These are phyloP conservation scores for Sebastes kiyomatsui DNA, from an alignment of 2,797 vertebrate genomes.

Conservation along the genomic window DNA sequence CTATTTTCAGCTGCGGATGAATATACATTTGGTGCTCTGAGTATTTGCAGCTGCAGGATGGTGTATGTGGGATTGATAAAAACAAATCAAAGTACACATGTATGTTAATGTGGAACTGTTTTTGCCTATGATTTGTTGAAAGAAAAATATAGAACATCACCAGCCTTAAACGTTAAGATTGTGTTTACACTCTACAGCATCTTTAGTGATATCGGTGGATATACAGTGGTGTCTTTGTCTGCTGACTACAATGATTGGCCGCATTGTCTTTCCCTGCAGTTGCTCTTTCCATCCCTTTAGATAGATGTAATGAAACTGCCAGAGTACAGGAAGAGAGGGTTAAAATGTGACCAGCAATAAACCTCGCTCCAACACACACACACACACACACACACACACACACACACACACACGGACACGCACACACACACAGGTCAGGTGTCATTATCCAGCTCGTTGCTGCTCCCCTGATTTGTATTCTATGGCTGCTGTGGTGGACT, in stretches of 20 bases:
- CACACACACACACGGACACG: background rate
- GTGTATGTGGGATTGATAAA: background rate
- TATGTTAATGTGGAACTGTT: background rate
- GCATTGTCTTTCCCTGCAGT: background rate
- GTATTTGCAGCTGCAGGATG: background rate
- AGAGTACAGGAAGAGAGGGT: slow-evolving; percentile 51
- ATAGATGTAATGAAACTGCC: slow-evolving; percentile 48
- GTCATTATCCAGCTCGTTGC: slow-evolving; percentile 46
- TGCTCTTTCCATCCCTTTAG: slow-evolving; percentile 4
- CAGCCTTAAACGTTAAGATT: background rate
- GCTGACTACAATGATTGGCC: background rate
- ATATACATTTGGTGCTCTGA: background rate
- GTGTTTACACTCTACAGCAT: background rate
- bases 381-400: slow-evolving; percentile 17
- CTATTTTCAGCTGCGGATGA: background rate
- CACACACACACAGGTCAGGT: background rate
- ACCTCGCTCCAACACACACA: slow-evolving; percentile 8
- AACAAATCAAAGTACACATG: background rate
- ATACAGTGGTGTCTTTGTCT: background rate
- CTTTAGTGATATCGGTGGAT: background rate
- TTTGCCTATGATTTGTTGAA: background rate
- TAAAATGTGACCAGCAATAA: slow-evolving; percentile 71
- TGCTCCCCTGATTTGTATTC: slow-evolving; percentile 70
- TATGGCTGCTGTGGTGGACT: slow-evolving; percentile 37
- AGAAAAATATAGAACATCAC: background rate